phyloP scores from a whole-genome alignment of 2,113 vertebrate species.

The Montifringilla adamsi region DNA sequence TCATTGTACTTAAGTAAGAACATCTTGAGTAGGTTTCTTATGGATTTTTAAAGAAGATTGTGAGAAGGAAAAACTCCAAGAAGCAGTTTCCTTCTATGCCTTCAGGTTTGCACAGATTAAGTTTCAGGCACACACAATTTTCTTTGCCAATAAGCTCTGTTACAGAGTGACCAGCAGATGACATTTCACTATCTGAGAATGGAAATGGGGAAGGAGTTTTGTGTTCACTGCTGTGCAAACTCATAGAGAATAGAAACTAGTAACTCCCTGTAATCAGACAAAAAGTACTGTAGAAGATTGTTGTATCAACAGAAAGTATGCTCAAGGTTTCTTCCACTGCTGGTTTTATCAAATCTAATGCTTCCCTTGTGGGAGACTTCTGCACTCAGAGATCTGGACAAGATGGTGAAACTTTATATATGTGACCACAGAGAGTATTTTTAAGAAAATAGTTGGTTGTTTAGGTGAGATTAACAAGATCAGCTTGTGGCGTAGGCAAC shows the following conservation, averaged over 20 bases:
- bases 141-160: not conserved
- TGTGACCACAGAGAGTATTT: not conserved
- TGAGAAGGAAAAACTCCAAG: not conserved
- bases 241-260: not conserved
- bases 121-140: not conserved
- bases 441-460: fast-evolving
- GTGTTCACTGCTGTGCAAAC: not conserved
- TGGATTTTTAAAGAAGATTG: not conserved
- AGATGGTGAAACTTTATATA: not conserved
- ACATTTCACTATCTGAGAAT: not conserved
- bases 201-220: not conserved
- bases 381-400: not conserved
- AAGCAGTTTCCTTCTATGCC: not conserved
- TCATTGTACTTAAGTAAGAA: not conserved
- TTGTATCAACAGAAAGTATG: not conserved
- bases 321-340: not conserved
- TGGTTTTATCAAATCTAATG: not conserved
- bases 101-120: not conserved
- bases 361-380: not conserved
- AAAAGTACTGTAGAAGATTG: not conserved
- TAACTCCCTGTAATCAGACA: not conserved
- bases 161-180: not conserved
- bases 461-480: not conserved
- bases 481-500: not conserved
- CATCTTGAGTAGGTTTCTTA: not conserved